These are phyloP conservation scores for Eretmochelys imbricata DNA, from an alignment of 2,113 vertebrate genomes.

Conservation along the genomic window DNA sequence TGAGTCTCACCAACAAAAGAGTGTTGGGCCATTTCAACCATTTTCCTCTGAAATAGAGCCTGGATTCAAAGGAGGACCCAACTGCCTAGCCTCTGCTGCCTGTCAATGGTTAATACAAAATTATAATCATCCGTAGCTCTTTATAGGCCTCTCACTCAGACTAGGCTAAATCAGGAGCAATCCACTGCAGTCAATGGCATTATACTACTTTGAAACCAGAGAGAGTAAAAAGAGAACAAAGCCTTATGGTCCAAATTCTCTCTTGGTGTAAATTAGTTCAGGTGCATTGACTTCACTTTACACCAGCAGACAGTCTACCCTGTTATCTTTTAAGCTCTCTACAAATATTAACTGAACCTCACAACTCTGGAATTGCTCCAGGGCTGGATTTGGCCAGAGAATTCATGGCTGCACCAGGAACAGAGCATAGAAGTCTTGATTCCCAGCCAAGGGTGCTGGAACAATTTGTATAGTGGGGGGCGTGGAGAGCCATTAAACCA, in stretches of 20 bases:
- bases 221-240: not conserved
- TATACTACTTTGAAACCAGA: not conserved
- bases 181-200: not conserved
- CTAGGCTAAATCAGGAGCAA: not conserved
- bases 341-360: not conserved
- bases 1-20: not conserved
- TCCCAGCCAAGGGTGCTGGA: not conserved
- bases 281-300: not conserved
- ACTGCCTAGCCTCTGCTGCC: not conserved
- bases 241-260: not conserved
- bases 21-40: not conserved
- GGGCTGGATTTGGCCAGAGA: not conserved
- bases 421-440: not conserved
- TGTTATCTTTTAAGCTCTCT: not conserved
- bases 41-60: not conserved
- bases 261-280: not conserved
- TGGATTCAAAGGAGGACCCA: not conserved
- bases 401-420: rapidly evolving
- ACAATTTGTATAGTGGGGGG: too few species aligned
- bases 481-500: too few species aligned
- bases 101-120: not conserved
- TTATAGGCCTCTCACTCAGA: not conserved
- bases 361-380: not conserved
- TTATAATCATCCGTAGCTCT: not conserved
- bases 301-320: not conserved